phyloP scores from a whole-genome alignment of 2,888 invertebrate genomes.

The Muschampia plurimacula region DNA sequence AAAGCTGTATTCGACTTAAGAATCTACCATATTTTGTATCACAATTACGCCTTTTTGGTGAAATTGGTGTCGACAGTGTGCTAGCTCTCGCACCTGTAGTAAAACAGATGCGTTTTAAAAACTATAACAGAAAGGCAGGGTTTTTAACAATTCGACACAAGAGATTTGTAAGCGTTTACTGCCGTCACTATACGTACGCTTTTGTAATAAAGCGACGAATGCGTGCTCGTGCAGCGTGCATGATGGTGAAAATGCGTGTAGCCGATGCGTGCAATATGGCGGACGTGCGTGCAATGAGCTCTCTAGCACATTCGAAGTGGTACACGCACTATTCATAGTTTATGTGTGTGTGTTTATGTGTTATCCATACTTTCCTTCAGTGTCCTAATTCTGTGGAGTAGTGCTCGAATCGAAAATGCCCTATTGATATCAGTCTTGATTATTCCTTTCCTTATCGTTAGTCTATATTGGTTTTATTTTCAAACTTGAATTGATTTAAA shows the following conservation, averaged over 20 bases:
- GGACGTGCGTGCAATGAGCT: conserved; percentile 8
- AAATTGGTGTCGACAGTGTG: conserved; percentile 10
- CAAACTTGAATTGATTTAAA: not conserved
- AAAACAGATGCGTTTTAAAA: conserved; percentile 7
- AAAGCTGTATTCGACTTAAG: not conserved
- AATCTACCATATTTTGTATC: conserved; percentile 4
- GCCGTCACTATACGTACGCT: not conserved
- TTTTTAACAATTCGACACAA: conserved; percentile 12
- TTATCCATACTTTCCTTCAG: not conserved
- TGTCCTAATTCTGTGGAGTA: conserved; percentile 16
- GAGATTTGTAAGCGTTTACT: conserved; percentile 22
- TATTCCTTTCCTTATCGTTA: not conserved
- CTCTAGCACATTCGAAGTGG: not conserved
- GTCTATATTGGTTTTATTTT: not conserved
- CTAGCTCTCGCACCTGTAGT: conserved; percentile 1
- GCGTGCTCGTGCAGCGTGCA: not conserved
- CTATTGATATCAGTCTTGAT: conserved; percentile 1
- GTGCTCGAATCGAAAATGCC: conserved; percentile 14
- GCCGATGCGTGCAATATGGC: not conserved
- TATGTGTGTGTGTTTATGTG: too few relatives aligned
- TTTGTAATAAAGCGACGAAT: not conserved
- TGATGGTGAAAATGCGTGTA: not conserved
- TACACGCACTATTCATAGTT: conserved; percentile 16
- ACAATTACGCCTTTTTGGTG: conserved; percentile 6
- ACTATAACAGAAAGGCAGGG: not conserved